These are phyloP conservation scores for Pollenia angustigena DNA, from an alignment of 2,888 invertebrate genomes.

Conservation along the genomic window DNA sequence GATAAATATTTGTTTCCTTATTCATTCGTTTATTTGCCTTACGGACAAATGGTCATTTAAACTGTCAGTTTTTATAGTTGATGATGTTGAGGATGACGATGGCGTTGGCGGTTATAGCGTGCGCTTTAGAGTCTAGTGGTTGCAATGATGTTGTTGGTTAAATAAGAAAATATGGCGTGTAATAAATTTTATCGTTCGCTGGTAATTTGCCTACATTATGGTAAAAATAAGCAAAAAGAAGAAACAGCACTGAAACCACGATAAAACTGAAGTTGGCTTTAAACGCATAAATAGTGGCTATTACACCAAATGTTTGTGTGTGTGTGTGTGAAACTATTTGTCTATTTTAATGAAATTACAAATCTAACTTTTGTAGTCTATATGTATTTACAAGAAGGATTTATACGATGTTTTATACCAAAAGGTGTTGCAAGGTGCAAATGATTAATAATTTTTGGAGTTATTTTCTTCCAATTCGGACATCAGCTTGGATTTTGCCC, in stretches of 20 bases:
- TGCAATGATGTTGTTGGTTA: conserved; percentile 41
- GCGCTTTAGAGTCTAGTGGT: conserved; percentile 29
- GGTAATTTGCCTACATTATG: conserved; percentile 73
- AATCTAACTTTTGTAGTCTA: background rate
- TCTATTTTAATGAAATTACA: background rate
- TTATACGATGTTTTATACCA: background rate
- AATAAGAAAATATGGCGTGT: conserved; percentile 59
- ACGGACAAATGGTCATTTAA: conserved; percentile 63
- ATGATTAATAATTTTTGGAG: background rate
- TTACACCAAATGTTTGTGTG: background rate
- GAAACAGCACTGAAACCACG: conserved; percentile 26
- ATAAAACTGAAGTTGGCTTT: conserved; percentile 23
- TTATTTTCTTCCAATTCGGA: too few species aligned
- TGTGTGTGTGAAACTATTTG: conserved; percentile 23
- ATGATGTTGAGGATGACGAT: conserved; percentile 14
- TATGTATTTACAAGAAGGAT: background rate
- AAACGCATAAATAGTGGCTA: conserved; percentile 9
- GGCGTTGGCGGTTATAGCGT: conserved; percentile 5
- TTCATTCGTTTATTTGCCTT: conserved; percentile 38
- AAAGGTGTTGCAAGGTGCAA: background rate
- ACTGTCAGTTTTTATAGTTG: conserved; percentile 56
- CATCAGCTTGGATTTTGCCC: background rate
- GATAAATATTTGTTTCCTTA: conserved; percentile 42
- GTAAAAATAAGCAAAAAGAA: background rate
- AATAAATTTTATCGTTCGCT: conserved; percentile 63